phyloP scores from a whole-genome alignment of 2,797 vertebrate species.

The Orestias chungarensis region DNA sequence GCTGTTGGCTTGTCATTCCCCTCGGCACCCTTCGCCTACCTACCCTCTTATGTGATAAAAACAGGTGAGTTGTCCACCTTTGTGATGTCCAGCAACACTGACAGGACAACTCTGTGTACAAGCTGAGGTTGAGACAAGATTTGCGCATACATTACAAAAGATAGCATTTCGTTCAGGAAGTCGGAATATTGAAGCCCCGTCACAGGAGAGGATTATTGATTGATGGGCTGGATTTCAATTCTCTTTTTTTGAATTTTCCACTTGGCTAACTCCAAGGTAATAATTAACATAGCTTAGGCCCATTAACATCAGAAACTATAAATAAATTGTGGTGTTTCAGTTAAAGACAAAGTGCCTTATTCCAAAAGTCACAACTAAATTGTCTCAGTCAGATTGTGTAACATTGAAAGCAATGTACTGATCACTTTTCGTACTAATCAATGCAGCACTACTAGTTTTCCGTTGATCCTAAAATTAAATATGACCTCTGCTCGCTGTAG shows the following conservation, averaged over 20 bases:
- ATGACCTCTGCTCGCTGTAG: not conserved
- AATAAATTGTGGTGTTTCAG: not conserved
- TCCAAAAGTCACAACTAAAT: not conserved
- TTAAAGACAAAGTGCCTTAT: too few relatives aligned
- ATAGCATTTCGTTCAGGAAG: not conserved
- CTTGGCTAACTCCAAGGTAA: constrained; percentile 16
- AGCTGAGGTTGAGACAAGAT: constrained; percentile 5
- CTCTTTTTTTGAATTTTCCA: not conserved
- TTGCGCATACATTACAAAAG: too few relatives aligned
- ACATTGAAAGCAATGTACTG: not conserved
- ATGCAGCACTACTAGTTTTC: not conserved
- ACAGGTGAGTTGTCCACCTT: constrained; percentile 29
- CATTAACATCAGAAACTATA: not conserved
- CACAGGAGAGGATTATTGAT: not conserved
- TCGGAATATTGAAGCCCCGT: not conserved
- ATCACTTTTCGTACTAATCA: not conserved
- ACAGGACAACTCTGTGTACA: constrained; percentile 7
- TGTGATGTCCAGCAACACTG: constrained; percentile 11
- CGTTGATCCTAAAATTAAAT: not conserved
- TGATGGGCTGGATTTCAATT: not conserved
- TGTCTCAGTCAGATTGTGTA: not conserved
- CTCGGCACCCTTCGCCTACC: not conserved
- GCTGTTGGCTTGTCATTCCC: constrained; percentile 25
- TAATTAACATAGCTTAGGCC: constrained; percentile 29
- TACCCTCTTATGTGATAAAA: not conserved